A percentile compares a stretch with the other conserved stretches of the same genome.
Conservation (phyloP, 2,888 invertebrate genomes). For the Escarpia spicata region DNA sequence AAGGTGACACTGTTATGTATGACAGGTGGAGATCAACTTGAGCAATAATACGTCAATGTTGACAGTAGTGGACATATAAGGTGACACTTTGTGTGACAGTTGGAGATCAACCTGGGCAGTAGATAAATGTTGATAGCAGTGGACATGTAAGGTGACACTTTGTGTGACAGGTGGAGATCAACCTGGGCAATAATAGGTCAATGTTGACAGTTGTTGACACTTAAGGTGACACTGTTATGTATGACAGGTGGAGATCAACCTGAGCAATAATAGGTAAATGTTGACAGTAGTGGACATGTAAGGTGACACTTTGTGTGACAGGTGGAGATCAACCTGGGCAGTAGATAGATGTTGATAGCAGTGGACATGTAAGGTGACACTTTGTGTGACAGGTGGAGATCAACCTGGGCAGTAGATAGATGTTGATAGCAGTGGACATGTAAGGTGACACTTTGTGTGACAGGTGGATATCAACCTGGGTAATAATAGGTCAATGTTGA, state of each 20-base stretch:
- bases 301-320: conserved; percentile 57
- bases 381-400: conserved; percentile 82
- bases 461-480: neutral
- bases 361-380: neutral
- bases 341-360: neutral
- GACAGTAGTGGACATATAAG: neutral
- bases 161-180: too few species aligned
- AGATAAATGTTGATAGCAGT: neutral
- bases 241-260: conserved; percentile 89
- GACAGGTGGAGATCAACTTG: conserved; percentile 92
- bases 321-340: conserved; percentile 95
- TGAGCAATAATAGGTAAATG: conserved; percentile 71
- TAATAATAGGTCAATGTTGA: neutral
- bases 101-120: conserved; percentile 90
- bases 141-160: too few species aligned
- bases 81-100: conserved; percentile 69
- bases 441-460: too few species aligned
- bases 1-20: neutral
- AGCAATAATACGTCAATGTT: conserved; percentile 76
- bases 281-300: too few species aligned
- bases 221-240: neutral
- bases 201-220: neutral
- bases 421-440: too few species aligned
- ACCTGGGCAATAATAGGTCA: neutral
- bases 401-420: conserved; percentile 77